Base-by-base conservation (phyloP, 1,140 invertebrate species). In the Chironomus striatipennis region DNA sequence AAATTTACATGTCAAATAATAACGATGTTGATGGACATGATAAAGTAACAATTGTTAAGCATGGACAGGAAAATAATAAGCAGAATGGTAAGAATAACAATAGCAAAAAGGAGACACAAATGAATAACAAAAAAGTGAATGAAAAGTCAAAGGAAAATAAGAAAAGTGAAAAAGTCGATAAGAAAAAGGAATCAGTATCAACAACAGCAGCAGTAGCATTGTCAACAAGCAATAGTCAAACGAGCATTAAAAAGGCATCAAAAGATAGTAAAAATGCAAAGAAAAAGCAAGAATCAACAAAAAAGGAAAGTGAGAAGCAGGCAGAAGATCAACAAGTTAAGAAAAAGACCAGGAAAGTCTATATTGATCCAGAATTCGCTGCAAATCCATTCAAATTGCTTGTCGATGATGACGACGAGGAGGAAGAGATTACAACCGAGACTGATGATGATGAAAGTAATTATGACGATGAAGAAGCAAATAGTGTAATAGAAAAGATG, bases 31-130 rank as follows among this genome's bases (percentile, higher is more conserved):
- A 15, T 34, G 47, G 24, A 18, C 57, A 67, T 9, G 70, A 21
- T n/a, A 82, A 80, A 24, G 24, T 5, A 34, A 79, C 79, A 6
- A 21, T 70, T 70, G 65, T 70, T 20, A 74, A 74, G 74, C 70
- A 77, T 24, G 76, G 79, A 57, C 70, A 79, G 24, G 24, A 34
- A 5, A 34, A 34, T 34, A 5, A 1, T 5, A 34, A 80, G 74
- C 72, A 77, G 20, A 77, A 76, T 73, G 73, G 74, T 15, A 75
- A 75, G 4, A 78, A 73, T 18, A 78, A 79, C 24, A 21, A 43
- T 0, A 76, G 64, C 42, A 75, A 67, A 20, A 81, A 81, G 75
- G 42, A 57, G 12, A 5, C 47, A 57, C 4, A 42, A 75, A 78
- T 74, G 74, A 78, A 18, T 77, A 81, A 65, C 75, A 77, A 34